A percentile compares a stretch with the other conserved stretches of the same genome.
These are phyloP conservation scores for Taenioides sp. DNA, from an alignment of 2,797 vertebrate genomes.

Conservation along the genomic window DNA sequence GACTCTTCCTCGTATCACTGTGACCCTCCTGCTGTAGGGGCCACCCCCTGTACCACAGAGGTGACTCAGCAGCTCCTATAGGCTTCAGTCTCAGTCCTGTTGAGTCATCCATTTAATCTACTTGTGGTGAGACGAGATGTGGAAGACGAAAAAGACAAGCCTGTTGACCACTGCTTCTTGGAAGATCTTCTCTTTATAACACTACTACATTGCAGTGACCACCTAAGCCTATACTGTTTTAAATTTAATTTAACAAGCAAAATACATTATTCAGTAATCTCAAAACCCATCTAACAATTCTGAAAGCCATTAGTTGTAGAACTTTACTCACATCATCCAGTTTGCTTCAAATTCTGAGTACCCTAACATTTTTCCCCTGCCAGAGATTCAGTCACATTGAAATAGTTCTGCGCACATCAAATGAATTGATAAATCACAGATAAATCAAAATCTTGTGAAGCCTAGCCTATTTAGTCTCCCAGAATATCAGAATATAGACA, in stretches of 20 bases:
- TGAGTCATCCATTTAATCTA: slow-evolving; percentile 11
- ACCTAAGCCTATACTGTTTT: neutral
- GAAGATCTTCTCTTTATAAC: neutral
- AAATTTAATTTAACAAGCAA: neutral
- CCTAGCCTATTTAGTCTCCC: too few relatives aligned
- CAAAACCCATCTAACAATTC: neutral
- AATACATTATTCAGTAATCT: neutral
- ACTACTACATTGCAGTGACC: neutral
- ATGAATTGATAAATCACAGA: too few relatives aligned
- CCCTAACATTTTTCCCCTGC: neutral
- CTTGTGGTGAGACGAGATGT: neutral
- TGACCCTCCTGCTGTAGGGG: slow-evolving; percentile 44
- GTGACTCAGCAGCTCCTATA: slow-evolving; percentile 29
- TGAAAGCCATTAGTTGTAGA: neutral
- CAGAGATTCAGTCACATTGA: neutral
- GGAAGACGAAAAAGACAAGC: too few relatives aligned
- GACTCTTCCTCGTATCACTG: slow-evolving; percentile 33
- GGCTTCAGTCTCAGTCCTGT: slow-evolving; percentile 16
- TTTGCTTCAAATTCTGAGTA: neutral
- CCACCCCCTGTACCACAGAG: slow-evolving; percentile 43
- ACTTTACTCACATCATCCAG: neutral
- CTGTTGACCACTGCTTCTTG: too few relatives aligned
- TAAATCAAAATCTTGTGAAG: too few relatives aligned
- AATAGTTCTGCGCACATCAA: too few relatives aligned
- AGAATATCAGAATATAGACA: neutral